phyloP scores from a whole-genome alignment of 2,888 invertebrate species.

The Polyommatus icarus region DNA sequence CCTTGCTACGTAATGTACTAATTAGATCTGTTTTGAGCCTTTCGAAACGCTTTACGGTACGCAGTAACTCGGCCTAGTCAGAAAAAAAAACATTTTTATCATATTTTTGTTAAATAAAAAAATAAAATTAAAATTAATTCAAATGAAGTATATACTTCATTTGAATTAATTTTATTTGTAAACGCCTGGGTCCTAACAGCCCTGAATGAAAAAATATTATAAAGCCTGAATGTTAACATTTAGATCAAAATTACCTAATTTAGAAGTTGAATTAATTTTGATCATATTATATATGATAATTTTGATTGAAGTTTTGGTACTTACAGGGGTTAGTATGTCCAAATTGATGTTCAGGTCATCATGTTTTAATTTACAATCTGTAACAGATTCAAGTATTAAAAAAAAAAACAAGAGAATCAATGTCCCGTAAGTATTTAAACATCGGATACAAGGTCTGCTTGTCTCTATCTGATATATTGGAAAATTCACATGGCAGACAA shows the following conservation, averaged over 20 bases:
- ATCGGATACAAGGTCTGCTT: too few species aligned
- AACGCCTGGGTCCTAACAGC: too few species aligned
- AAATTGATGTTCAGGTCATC: constrained; percentile 76
- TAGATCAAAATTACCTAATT: neutral
- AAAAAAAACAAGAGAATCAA: neutral
- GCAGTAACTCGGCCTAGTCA: constrained; percentile 66
- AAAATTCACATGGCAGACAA: too few species aligned
- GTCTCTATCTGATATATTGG: too few species aligned
- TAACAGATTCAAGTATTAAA: constrained; percentile 42
- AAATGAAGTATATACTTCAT: neutral
- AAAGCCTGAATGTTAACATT: neutral
- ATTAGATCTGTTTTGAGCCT: constrained; percentile 73
- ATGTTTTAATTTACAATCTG: constrained; percentile 76
- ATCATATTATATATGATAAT: too few species aligned
- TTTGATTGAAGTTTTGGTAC: constrained; percentile 40
- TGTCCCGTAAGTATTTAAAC: neutral
- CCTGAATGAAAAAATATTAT: too few species aligned
- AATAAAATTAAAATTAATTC: too few species aligned
- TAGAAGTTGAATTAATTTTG: neutral
- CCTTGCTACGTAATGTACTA: constrained; percentile 73
- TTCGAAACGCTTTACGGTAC: constrained; percentile 75
- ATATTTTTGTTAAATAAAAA: too few species aligned
- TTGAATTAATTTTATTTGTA: neutral
- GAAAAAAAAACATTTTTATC: constrained; percentile 31
- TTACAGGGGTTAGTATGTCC: constrained; percentile 73